Conservation (phyloP, 2,888 invertebrate genomes). For the Congeria kusceri region DNA sequence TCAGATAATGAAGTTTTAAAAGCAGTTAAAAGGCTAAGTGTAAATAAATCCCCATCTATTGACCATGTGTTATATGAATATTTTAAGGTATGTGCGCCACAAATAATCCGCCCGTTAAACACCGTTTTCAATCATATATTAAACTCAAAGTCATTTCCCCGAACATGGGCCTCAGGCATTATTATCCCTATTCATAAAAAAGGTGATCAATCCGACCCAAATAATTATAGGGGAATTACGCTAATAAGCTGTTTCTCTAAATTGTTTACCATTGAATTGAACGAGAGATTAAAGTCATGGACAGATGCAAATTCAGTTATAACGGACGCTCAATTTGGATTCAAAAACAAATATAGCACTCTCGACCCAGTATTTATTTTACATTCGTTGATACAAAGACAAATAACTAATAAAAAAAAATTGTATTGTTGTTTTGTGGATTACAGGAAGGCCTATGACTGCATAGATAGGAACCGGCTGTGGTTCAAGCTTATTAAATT, state of each 20-base stretch:
- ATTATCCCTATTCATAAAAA: not conserved
- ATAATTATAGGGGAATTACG: slow-evolving; percentile 1
- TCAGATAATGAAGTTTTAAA: not conserved
- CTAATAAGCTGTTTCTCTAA: not conserved
- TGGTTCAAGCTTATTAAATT: no score
- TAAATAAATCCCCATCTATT: not conserved
- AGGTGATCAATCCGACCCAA: not conserved
- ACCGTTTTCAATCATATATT: not conserved
- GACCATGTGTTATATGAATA: not conserved
- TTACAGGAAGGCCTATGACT: no score
- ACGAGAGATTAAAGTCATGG: not conserved
- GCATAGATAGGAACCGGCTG: no score
- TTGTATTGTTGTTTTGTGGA: no score
- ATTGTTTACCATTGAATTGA: not conserved
- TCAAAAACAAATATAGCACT: no score
- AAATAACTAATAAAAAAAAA: no score
- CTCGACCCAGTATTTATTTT: no score
- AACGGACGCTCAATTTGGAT: no score
- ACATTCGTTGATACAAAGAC: no score
- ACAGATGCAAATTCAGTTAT: not conserved
- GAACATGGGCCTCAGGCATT: not conserved
- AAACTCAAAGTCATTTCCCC: not conserved
- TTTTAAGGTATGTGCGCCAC: slow-evolving; percentile 2
- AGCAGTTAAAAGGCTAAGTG: not conserved
- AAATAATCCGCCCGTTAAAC: not conserved